A percentile compares a stretch with the other conserved stretches of the same genome.
phyloP scores from a whole-genome alignment of 2,797 vertebrate species.

The Sebastes nivosus region DNA sequence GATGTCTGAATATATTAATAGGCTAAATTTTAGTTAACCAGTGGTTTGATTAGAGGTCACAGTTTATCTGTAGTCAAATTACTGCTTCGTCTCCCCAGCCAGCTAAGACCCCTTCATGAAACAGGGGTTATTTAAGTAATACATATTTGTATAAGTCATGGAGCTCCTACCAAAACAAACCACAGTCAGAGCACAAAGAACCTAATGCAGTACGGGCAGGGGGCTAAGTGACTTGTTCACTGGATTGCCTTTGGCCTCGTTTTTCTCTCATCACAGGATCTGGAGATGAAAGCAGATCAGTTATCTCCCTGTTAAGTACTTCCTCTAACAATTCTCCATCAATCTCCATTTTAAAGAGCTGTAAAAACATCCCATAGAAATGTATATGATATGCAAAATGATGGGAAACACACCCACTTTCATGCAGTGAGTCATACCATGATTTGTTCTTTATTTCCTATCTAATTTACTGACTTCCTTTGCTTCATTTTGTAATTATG shows the following conservation, averaged over 20 bases:
- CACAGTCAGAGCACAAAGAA: no score
- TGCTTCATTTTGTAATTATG: background rate
- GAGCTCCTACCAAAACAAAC: no score
- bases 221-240: no score
- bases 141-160: no score
- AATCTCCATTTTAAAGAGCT: background rate
- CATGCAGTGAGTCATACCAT: background rate
- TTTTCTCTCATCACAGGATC: slow-evolving; percentile 10
- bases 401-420: background rate
- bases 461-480: background rate
- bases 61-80: background rate
- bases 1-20: background rate
- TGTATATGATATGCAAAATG: background rate
- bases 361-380: background rate
- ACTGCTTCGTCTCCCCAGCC: no score
- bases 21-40: background rate
- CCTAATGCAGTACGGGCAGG: no score
- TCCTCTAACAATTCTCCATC: background rate
- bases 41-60: background rate
- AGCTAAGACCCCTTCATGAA: background rate
- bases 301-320: background rate
- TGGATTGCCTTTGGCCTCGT: no score
- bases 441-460: background rate
- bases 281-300: background rate
- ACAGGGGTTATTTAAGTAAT: no score